Evolutionary conservation across 2,888 invertebrate species (phyloP).

Genomic region (Serrognathus titanus): DNA sequence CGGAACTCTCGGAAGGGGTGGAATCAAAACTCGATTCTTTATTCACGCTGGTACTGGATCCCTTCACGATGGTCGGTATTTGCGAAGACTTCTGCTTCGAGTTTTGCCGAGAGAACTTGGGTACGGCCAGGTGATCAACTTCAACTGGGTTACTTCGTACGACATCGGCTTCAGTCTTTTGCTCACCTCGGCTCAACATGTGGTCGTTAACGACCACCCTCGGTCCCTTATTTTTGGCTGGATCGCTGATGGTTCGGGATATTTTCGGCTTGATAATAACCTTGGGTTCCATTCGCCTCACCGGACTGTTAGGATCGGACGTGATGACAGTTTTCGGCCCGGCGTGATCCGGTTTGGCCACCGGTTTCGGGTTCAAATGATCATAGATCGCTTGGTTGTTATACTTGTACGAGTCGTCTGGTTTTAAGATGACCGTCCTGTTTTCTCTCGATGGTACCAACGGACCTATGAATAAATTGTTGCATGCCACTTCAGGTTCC

Average conservation of each 20-base stretch:
- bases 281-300: slow-evolving; percentile 54
- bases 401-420: slow-evolving; percentile 25
- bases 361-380: slow-evolving; percentile 28
- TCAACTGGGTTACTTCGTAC: not conserved
- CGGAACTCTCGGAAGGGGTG: slow-evolving; percentile 48
- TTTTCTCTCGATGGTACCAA: slow-evolving; percentile 48
- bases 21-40: slow-evolving; percentile 57
- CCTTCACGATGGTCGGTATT: slow-evolving; percentile 42
- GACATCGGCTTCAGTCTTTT: slow-evolving; percentile 5
- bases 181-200: slow-evolving; percentile 1
- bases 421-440: slow-evolving; percentile 23
- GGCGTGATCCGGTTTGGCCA: slow-evolving; percentile 8
- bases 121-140: not conserved
- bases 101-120: not conserved
- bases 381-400: slow-evolving; percentile 41
- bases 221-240: slow-evolving; percentile 22
- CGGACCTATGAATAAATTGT: slow-evolving; percentile 56
- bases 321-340: slow-evolving; percentile 53
- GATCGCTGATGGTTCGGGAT: slow-evolving; percentile 36
- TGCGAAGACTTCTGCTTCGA: slow-evolving; percentile 36
- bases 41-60: slow-evolving; percentile 29
- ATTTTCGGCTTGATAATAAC: slow-evolving; percentile 61
- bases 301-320: slow-evolving; percentile 49
- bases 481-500: slow-evolving; percentile 53
- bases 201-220: slow-evolving; percentile 16